Evolutionary conservation across 1,140 invertebrate species (phyloP), one percentile per base, ranked within the genome.

Genomic region (Hermetia illucens): DNA sequence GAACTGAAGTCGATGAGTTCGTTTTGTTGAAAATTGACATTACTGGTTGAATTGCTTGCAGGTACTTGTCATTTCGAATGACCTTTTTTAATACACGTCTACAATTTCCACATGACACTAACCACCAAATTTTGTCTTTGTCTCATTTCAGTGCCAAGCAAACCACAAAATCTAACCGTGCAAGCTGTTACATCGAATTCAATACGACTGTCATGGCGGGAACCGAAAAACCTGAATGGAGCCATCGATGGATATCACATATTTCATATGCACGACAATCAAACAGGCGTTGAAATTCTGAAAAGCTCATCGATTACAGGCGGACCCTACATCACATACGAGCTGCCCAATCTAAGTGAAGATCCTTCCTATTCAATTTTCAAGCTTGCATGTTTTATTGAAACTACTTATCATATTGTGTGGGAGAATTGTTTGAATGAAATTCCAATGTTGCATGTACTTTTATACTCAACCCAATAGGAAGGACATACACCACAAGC

Each of bases 81-180:
- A n/a, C n/a, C n/a, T n/a, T n/a, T n/a, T n/a, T n/a, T n/a, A n/a
- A n/a, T n/a, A n/a, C n/a, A n/a, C n/a, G n/a, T n/a, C n/a, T n/a
- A n/a, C n/a, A n/a, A n/a, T n/a, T n/a, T n/a, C n/a, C n/a, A n/a
- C n/a, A n/a, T n/a, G n/a, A n/a, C n/a, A n/a, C n/a, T n/a, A n/a
- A n/a, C n/a, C n/a, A n/a, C n/a, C n/a, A n/a, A n/a, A n/a, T 34
- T 45, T 30, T 46, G 16, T 43, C 41, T 43, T 31, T 25, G 16
- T 36, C 12, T 40, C 21, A 22, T 70, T 68, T 10, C 68, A 84
- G 83, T 83, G 62, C 83, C 84, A 58, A 81, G 74, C 57, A 79
- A 81, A 53, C 86, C 86, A 35, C 65, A 74, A 51, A 86, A 88
- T 65, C 68, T 91, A 41, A 81, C 74, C 43, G 70, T 82, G 12